Evolutionary conservation across 2,888 invertebrate species (phyloP).

Genomic region (Drosophila birchii): DNA sequence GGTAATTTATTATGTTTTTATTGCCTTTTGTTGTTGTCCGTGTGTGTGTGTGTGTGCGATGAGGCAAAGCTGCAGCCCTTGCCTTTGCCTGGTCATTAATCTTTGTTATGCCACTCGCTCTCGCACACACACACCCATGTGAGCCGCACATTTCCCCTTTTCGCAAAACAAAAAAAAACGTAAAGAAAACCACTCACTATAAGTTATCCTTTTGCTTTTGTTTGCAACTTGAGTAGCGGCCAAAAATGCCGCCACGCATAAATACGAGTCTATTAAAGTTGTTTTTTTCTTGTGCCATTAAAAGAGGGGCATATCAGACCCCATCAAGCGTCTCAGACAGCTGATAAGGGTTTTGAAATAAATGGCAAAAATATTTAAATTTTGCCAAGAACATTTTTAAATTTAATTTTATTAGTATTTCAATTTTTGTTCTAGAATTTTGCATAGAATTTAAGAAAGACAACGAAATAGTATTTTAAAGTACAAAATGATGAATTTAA

Average conservation of each 20-base stretch:
- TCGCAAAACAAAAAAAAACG: not conserved
- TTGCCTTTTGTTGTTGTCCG: slow-evolving; percentile 71
- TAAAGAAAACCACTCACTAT: slow-evolving; percentile 21
- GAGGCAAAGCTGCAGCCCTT: slow-evolving; percentile 72
- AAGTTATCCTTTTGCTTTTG: slow-evolving; percentile 76
- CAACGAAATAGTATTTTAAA: too few relatives aligned
- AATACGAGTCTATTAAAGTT: slow-evolving; percentile 33
- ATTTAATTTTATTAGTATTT: not conserved
- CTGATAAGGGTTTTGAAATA: slow-evolving; percentile 1
- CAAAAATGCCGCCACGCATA: slow-evolving; percentile 50
- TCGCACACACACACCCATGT: slow-evolving; percentile 24
- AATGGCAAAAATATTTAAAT: slow-evolving; percentile 2
- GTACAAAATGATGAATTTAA: too few relatives aligned
- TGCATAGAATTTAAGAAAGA: too few relatives aligned
- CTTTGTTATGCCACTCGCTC: slow-evolving; percentile 79
- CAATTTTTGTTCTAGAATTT: not conserved
- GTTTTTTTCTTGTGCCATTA: not conserved
- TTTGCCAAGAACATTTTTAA: not conserved
- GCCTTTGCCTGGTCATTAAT: slow-evolving; percentile 76
- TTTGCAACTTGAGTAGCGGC: slow-evolving; percentile 76
- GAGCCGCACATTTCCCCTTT: slow-evolving; percentile 18
- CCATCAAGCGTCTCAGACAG: not conserved
- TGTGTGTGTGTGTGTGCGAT: slow-evolving; percentile 47
- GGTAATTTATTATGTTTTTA: slow-evolving; percentile 83
- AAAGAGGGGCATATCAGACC: slow-evolving; percentile 17